Base-by-base conservation (phyloP, 2,797 vertebrate genomes). In the Salarias fasciatus region DNA sequence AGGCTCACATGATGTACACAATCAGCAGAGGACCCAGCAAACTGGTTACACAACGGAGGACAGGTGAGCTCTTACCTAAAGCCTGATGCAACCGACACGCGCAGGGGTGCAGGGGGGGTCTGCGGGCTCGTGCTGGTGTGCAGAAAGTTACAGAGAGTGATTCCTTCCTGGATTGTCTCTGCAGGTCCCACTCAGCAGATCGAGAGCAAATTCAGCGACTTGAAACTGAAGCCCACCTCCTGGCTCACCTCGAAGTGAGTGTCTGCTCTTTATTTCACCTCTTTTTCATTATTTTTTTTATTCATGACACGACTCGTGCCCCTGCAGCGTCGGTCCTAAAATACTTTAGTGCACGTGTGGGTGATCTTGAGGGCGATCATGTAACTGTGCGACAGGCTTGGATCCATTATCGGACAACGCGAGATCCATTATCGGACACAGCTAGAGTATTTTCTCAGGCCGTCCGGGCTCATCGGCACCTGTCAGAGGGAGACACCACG, bases 1-100 rank as follows among this genome's bases (percentile, higher is more conserved):
- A n/a, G n/a, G 75, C 29, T 72, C 92, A 80, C 94, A 95, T 90
- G 90, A 98, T 98, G 96, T 97, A 97, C 94, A 97, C 96, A 69
- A 94, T 98, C 82, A 96, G 91, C 61, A 92, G 94, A 90, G 96
- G 96, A 81, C 96, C 96, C 90, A 98, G 96, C 93, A 98, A 96
- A 91, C 92, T 97, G 28, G 95, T 94, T 63, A 96, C 96, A 72
- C 96, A 98, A 75, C 93, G 96, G 79, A 93, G 96, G 84, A 96
- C 95, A 93, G 96, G 96, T 97, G 75, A 70, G 84, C 47, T 48
- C 82, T n/a, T n/a, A n/a, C n/a, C n/a, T n/a, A n/a, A n/a, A n/a
- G n/a, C n/a, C n/a, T n/a, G n/a, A n/a, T n/a, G n/a, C n/a, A n/a
- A n/a, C n/a, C n/a, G n/a, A n/a, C n/a, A n/a, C n/a, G n/a, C n/a